Base-by-base conservation (phyloP, 2,888 invertebrate genomes). In the Andrena fulva region DNA sequence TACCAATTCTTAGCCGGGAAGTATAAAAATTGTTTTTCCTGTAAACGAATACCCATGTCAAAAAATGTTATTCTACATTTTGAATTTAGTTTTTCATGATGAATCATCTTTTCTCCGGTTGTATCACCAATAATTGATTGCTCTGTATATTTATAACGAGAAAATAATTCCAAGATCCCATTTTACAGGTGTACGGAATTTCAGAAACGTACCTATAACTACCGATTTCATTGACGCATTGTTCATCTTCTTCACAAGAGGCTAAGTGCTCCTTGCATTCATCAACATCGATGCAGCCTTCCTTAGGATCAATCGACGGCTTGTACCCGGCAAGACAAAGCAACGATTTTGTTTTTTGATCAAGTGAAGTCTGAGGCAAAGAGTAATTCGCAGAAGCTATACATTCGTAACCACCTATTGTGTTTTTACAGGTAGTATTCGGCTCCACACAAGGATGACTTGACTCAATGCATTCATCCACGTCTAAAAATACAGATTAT, bases 391-490 rank as follows among this genome's bases (percentile, higher is more conserved):
- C n/a, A 2, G 50, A 20, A 27, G 20, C 29, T 2, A 27, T 48
- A 68, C 92, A 92, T 66, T 90, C 89, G 92, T 96, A 98, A 0
- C 97, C 96, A 0, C 98, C 98, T 20, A 96, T 95, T 0, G 96
- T 96, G 93, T 98, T 98, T 16, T 96, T 94, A 91, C 98, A 98
- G 52, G 94, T 94, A 80, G 95, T 87, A 35, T 87, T 85, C 10
- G 56, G 94, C 50, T 93, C 91, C 4, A 92, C 92, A 90, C 96
- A 96, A 20, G 95, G 94, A 72, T 89, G 87, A 48, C 20, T 82
- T 12, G 86, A 66, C 48, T 90, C 76, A 0, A 91, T 88, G 90
- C 96, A 96, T 87, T 96, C 96, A 87, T 96, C 94, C 75, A 95
- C 92, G 90, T 96, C 96, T 95, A 85, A 24, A 90, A 75, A 66